Evolutionary conservation across 2,888 invertebrate genomes (phyloP).

Genomic region (Drosophila yooni): DNA sequence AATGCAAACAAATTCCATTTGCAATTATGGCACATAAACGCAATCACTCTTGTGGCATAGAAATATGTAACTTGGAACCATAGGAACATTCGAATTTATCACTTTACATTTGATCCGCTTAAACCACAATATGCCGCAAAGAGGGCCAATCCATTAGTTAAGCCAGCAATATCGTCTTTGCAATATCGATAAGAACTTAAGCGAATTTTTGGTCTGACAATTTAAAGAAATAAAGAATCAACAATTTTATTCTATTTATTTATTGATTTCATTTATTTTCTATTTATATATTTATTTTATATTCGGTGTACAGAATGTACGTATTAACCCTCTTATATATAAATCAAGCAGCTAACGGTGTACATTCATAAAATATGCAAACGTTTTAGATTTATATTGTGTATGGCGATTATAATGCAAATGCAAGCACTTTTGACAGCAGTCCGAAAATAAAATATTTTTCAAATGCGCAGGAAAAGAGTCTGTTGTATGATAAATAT

Average conservation of each 20-base stretch:
- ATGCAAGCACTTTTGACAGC: conserved; percentile 74
- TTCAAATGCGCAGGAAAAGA: conserved; percentile 38
- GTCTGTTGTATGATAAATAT: conserved; percentile 76
- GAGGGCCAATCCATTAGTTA: conserved; percentile 24
- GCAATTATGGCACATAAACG: conserved; percentile 53
- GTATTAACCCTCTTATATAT: conserved; percentile 22
- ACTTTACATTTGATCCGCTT: conserved; percentile 59
- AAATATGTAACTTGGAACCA: conserved; percentile 21
- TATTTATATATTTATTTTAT: not conserved
- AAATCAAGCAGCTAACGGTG: conserved; percentile 14
- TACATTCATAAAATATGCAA: conserved; percentile 67
- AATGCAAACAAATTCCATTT: conserved; percentile 49
- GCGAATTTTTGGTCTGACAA: not conserved
- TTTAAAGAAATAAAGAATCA: not conserved
- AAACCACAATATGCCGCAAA: conserved; percentile 15
- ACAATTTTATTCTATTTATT: not conserved
- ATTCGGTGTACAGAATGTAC: not conserved
- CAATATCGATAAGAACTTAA: not conserved
- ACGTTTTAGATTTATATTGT: conserved; percentile 71
- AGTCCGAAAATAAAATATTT: conserved; percentile 56
- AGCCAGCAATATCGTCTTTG: not conserved
- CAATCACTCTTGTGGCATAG: conserved; percentile 16
- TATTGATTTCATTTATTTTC: not conserved
- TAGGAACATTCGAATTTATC: conserved; percentile 67
- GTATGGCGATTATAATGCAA: conserved; percentile 75